Percentiles rank a stretch among this genome's conserved stretches.
These are phyloP conservation scores for Hecatera dysodea DNA, from an alignment of 2,888 invertebrate genomes.

Conservation along the genomic window DNA sequence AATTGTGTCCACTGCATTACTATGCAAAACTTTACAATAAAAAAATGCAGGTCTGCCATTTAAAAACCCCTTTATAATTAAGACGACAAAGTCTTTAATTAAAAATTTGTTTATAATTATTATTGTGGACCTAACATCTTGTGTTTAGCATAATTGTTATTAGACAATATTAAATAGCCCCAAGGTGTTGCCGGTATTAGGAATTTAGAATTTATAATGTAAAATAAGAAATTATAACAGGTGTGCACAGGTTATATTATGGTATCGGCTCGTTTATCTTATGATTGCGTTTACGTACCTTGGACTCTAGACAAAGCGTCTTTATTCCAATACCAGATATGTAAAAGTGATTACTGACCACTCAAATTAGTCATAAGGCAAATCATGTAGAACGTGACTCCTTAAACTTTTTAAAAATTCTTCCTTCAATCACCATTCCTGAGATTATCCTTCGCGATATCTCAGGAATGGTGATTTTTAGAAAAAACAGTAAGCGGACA, in stretches of 20 bases:
- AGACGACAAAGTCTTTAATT: neutral
- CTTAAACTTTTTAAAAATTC: no score
- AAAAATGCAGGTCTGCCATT: neutral
- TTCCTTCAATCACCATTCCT: no score
- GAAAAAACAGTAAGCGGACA: no score
- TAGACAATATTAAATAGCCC: slow-evolving; percentile 51
- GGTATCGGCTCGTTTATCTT: neutral
- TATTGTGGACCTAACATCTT: slow-evolving; percentile 24
- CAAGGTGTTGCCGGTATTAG: slow-evolving; percentile 52
- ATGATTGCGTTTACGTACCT: slow-evolving; percentile 13
- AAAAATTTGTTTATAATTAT: slow-evolving; percentile 48
- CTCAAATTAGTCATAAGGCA: no score
- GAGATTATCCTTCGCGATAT: no score
- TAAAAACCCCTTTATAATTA: neutral
- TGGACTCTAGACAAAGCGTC: neutral
- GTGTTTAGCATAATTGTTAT: slow-evolving; percentile 52
- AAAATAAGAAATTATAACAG: slow-evolving; percentile 54
- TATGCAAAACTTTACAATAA: slow-evolving; percentile 33
- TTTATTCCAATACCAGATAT: neutral
- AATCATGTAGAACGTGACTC: no score
- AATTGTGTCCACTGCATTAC: slow-evolving; percentile 29
- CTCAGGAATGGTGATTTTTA: no score
- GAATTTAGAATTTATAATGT: slow-evolving; percentile 53
- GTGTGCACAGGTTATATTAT: slow-evolving; percentile 32
- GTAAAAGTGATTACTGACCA: no score